Evolutionary conservation across 1,140 invertebrate species (phyloP).

Genomic region (Conopomorpha cramerella): DNA sequence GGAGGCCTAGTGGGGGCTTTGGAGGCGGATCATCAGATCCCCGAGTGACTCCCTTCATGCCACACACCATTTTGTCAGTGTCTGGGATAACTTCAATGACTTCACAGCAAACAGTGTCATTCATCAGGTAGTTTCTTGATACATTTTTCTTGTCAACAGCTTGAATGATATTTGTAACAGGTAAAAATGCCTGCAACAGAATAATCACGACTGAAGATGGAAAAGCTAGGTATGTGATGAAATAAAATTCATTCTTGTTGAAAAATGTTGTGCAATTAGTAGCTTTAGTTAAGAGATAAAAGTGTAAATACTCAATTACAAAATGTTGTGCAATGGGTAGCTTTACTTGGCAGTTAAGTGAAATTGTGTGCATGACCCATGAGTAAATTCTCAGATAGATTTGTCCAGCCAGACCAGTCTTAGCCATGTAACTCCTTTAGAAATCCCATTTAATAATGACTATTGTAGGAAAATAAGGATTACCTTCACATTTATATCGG

Average conservation of each 20-base stretch:
- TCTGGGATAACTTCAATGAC: slow-evolving; percentile 85
- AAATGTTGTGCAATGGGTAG: slow-evolving; percentile 1
- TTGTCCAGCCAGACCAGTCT: no score
- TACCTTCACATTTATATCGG: slow-evolving; percentile 84
- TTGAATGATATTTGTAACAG: slow-evolving; percentile 71
- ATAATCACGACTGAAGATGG: slow-evolving; percentile 9
- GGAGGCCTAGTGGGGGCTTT: slow-evolving; percentile 78
- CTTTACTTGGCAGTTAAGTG: no score
- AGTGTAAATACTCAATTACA: not conserved
- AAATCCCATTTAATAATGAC: no score
- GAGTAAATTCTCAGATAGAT: no score
- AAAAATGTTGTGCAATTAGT: slow-evolving; percentile 7
- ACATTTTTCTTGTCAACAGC: slow-evolving; percentile 82
- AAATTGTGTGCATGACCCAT: no score
- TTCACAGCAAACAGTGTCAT: slow-evolving; percentile 86
- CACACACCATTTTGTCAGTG: slow-evolving; percentile 83
- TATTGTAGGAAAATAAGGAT: no score
- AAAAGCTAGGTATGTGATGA: no score
- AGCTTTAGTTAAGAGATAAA: not conserved
- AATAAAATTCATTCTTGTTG: no score
- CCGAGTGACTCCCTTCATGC: slow-evolving; percentile 78
- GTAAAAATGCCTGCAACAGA: slow-evolving; percentile 68
- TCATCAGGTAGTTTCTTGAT: slow-evolving; percentile 76
- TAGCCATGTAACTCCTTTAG: no score
- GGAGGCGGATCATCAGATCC: slow-evolving; percentile 67